Conservation (phyloP, 2,797 vertebrate genomes). For the Cephalopachus bancanus region DNA sequence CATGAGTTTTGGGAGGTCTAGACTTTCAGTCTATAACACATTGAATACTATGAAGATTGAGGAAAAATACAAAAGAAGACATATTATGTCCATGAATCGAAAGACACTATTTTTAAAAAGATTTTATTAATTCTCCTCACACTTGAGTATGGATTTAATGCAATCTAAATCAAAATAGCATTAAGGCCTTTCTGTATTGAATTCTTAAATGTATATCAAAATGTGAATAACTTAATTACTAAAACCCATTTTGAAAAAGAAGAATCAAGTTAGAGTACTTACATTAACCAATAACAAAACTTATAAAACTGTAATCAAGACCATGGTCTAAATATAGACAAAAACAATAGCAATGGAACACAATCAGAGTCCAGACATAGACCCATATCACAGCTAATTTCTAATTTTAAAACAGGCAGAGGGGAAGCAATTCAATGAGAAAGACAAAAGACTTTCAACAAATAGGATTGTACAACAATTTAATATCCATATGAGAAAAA, state of each 20-base stretch:
- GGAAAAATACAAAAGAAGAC: neutral
- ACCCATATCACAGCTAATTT: neutral
- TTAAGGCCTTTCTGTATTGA: neutral
- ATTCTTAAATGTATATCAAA: neutral
- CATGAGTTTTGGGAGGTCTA: neutral
- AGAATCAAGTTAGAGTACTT: neutral
- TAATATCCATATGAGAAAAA: neutral
- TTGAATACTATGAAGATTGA: neutral
- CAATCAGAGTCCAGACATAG: neutral
- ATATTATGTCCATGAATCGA: neutral
- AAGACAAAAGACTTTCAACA: neutral
- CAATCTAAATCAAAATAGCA: neutral
- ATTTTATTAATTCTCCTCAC: neutral
- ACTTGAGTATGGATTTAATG: neutral
- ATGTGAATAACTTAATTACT: neutral
- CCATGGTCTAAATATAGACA: neutral
- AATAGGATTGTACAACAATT: neutral
- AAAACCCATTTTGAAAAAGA: slow-evolving; percentile 21
- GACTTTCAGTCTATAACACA: neutral
- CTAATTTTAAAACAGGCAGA: neutral
- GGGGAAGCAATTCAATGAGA: neutral
- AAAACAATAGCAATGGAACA: neutral
- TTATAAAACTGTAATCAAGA: neutral
- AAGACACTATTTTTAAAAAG: neutral
- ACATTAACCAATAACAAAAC: neutral